Evolutionary conservation across 2,888 invertebrate genomes (phyloP).

Genomic region (Acleris holmiana): DNA sequence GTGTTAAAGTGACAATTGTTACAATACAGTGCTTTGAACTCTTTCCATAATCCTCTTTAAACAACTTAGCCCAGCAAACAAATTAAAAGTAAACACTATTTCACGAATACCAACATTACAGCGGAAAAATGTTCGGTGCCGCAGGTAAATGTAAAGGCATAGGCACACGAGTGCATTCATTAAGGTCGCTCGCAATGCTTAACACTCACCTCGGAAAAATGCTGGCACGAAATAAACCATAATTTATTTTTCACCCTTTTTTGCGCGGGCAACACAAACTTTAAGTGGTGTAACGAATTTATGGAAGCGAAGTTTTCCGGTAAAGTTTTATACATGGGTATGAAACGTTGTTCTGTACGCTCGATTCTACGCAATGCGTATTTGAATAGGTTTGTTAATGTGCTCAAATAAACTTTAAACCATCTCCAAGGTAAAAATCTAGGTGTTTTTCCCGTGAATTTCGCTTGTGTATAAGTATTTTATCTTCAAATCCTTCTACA

Average conservation of each 20-base stretch:
- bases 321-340: slow-evolving; percentile 23
- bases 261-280: slow-evolving; percentile 40
- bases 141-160: slow-evolving; percentile 47
- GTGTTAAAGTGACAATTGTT: too few species aligned
- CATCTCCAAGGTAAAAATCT: too few species aligned
- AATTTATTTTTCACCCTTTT: slow-evolving; percentile 54
- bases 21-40: neutral
- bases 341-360: slow-evolving; percentile 21
- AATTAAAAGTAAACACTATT: slow-evolving; percentile 33
- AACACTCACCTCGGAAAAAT: slow-evolving; percentile 58
- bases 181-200: slow-evolving; percentile 60
- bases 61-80: slow-evolving; percentile 16
- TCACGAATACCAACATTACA: slow-evolving; percentile 45
- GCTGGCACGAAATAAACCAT: slow-evolving; percentile 54
- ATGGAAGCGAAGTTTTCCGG: slow-evolving; percentile 31
- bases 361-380: slow-evolving; percentile 7
- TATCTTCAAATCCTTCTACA: too few species aligned
- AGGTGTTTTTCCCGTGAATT: too few species aligned
- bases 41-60: slow-evolving; percentile 5
- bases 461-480: too few species aligned
- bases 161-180: slow-evolving; percentile 65
- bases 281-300: slow-evolving; percentile 39
- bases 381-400: slow-evolving; percentile 13
- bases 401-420: slow-evolving; percentile 9
- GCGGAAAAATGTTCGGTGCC: slow-evolving; percentile 54